Base-by-base conservation (phyloP, 64 coral and sea anemone species). In the Actinia equina region DNA sequence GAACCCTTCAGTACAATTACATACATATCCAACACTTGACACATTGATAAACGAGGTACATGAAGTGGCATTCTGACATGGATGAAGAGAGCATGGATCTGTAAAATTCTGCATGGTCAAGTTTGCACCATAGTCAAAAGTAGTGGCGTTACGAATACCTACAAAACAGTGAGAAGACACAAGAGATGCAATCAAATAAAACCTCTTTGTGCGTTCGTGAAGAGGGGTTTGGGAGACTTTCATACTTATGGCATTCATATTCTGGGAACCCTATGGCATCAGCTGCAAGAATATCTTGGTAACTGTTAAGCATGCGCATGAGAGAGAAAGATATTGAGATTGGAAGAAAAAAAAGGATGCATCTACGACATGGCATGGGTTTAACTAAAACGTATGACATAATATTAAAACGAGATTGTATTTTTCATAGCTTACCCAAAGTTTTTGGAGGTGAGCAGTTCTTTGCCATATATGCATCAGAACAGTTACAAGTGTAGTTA, bases 1-100 rank as follows among this genome's bases (percentile, higher is more conserved):
- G 80, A 82, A 82, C 22, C 80, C 80, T 57, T 82, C 45, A 3
- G 80, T 52, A 82, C 80, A 82, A 10, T 82, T 51, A 54, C 80
- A 82, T 25, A 25, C 4, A 49, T 82, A 82, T 11, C 53, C 53
- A 57, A 54, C 17, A 1, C 6, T 52, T 22, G 45, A 52, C 30
- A 57, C 27, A 25, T 82, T 30, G 14, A 82, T 3, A 52, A 82
- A n/a, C 17, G 53, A 51, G 17, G 30, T 82, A 20, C 80, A 82
- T 43, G 53, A 44, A 37, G 41, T 52, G 52, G 44, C 80, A 57
- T 82, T 82, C 23, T 57, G 45, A 52, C 80, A 82, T 51, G 80
- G 80, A 57, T 82, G 44, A 22, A 43, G 44, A 17, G 44, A 17
- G 19, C 80, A 82, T 12, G 80, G 80, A 82, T 82, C 80, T 82